These are phyloP conservation scores for Agapornis canus DNA, from an alignment of 2,797 vertebrate species.

Conservation along the genomic window DNA sequence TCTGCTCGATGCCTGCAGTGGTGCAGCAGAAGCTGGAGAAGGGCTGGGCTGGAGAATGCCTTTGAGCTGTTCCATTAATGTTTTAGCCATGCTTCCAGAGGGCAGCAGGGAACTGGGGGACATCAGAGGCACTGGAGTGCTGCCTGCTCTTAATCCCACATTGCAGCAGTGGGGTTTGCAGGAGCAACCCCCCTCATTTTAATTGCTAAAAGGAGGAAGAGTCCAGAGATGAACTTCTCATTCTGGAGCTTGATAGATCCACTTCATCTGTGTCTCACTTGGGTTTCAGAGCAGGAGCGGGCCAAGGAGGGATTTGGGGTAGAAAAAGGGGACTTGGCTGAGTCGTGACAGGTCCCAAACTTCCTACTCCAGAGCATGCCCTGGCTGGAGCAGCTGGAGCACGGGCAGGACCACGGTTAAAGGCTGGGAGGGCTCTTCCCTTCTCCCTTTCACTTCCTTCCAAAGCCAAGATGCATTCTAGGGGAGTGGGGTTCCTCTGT, in stretches of 20 bases:
- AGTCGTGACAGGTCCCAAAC: not conserved
- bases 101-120: not conserved
- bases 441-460: not conserved
- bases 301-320: not conserved
- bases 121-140: not conserved
- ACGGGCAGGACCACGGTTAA: fast-evolving
- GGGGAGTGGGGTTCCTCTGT: not conserved
- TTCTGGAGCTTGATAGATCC: not conserved
- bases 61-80: not conserved
- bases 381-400: not conserved
- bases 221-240: not conserved
- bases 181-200: not conserved
- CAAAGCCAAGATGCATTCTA: not conserved
- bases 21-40: not conserved
- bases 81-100: not conserved
- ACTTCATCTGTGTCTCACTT: not conserved
- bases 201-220: not conserved
- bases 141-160: not conserved
- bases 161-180: not conserved
- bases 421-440: not conserved
- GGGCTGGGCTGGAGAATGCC: not conserved
- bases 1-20: fast-evolving
- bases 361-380: not conserved
- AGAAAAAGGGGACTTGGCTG: not conserved
- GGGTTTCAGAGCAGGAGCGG: not conserved